These are phyloP conservation scores for Embidobia sp. DNA, from an alignment of 2,888 invertebrate genomes.

Conservation along the genomic window DNA sequence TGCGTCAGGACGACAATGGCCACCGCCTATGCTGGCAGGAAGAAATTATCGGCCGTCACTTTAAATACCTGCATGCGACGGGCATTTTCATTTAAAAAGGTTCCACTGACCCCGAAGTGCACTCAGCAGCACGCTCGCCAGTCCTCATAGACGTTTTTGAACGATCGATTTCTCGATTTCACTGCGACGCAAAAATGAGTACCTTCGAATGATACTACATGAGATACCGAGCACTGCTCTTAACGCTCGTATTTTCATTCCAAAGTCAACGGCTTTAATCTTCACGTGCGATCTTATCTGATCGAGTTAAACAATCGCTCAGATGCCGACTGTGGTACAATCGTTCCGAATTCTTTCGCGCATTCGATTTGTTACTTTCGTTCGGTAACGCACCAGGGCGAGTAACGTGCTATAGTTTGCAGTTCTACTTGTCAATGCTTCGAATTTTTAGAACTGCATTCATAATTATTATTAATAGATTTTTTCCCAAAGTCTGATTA, in stretches of 20 bases:
- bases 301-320: neutral
- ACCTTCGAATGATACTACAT: constrained; percentile 14
- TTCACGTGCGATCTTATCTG: neutral
- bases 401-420: no score
- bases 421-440: no score
- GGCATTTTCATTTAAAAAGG: constrained; percentile 51
- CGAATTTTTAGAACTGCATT: no score
- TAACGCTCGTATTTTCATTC: neutral
- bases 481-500: no score
- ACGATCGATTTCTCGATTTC: constrained; percentile 52
- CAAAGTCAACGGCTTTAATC: no score
- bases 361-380: no score
- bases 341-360: no score
- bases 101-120: constrained; percentile 54
- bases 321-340: no score
- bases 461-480: no score
- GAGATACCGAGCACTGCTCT: neutral
- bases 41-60: constrained; percentile 28
- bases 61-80: constrained; percentile 34
- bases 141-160: constrained; percentile 37
- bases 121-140: constrained; percentile 29
- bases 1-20: neutral
- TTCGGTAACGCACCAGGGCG: no score
- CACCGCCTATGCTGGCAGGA: constrained; percentile 24
- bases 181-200: constrained; percentile 33